Conservation (phyloP, 2,113 vertebrate genomes). For the Galemys pyrenaicus region DNA sequence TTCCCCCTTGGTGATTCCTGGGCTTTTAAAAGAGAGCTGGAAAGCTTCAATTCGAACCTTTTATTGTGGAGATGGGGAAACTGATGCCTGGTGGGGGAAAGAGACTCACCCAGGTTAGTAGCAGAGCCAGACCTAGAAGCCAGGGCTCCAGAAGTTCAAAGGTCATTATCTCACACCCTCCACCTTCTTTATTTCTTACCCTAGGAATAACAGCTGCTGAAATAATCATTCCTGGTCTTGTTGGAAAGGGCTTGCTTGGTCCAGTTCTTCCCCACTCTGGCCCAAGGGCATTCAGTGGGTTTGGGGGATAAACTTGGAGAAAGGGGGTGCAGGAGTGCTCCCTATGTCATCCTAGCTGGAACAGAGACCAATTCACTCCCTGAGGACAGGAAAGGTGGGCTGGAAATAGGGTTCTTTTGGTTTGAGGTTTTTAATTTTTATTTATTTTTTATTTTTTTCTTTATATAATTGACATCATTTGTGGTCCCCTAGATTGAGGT, state of each 20-base stretch:
- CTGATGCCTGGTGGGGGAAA: neutral
- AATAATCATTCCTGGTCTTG: neutral
- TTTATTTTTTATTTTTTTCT: too few species aligned
- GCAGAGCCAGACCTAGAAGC: neutral
- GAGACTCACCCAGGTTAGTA: neutral
- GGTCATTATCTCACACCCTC: fast-evolving
- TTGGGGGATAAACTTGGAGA: too few species aligned
- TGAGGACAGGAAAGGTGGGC: too few species aligned
- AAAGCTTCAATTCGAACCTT: neutral
- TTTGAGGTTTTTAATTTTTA: neutral
- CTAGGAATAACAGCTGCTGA: neutral
- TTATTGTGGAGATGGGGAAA: neutral
- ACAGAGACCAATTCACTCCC: neutral
- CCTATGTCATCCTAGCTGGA: neutral
- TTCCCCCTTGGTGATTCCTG: neutral
- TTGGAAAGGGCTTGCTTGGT: neutral
- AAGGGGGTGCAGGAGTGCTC: neutral
- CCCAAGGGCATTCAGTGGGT: neutral
- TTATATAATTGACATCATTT: too few species aligned
- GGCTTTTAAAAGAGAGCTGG: neutral
- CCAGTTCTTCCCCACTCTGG: fast-evolving
- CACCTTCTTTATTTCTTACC: neutral
- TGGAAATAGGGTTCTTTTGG: neutral
- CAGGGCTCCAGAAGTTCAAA: neutral
- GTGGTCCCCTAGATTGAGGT: too few species aligned